These are phyloP conservation scores for Ptilodon capucinus DNA, from an alignment of 2,888 invertebrate genomes.

Conservation along the genomic window DNA sequence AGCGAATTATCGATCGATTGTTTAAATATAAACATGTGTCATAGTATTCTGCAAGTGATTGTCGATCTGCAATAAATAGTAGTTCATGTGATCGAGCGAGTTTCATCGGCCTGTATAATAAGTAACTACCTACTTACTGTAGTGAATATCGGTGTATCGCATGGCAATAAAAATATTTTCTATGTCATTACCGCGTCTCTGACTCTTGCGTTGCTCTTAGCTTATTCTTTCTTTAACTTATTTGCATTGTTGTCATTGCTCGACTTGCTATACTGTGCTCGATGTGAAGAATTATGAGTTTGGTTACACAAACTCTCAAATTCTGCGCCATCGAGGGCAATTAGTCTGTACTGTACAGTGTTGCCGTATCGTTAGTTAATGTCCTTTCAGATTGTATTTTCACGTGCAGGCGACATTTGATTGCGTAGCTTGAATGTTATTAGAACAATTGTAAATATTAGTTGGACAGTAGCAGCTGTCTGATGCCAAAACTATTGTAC, in stretches of 20 bases:
- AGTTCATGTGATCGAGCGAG: conserved; percentile 7
- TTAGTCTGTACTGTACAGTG: neutral
- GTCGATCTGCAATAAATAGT: neutral
- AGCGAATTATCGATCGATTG: neutral
- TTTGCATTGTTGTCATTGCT: conserved; percentile 1
- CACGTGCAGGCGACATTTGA: conserved; percentile 36
- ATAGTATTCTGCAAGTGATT: neutral
- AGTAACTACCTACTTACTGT: conserved; percentile 28
- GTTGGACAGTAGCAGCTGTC: conserved; percentile 41
- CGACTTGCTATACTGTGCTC: neutral
- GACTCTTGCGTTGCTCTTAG: conserved; percentile 9
- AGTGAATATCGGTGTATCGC: conserved; percentile 55
- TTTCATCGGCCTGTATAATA: conserved; percentile 19
- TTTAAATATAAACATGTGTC: neutral
- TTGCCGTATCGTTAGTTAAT: neutral
- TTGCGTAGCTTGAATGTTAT: conserved; percentile 45
- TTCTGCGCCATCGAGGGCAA: too few species aligned
- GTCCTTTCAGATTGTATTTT: conserved; percentile 5
- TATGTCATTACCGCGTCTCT: conserved; percentile 24
- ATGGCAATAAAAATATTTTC: conserved; percentile 55
- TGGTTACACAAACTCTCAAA: too few species aligned
- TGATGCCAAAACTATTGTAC: conserved; percentile 65
- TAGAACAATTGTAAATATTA: conserved; percentile 45
- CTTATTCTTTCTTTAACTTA: conserved; percentile 7
- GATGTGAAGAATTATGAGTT: too few species aligned